Base-by-base conservation (phyloP, 1,140 invertebrate species). In the Thaumetopoea pityocampa region DNA sequence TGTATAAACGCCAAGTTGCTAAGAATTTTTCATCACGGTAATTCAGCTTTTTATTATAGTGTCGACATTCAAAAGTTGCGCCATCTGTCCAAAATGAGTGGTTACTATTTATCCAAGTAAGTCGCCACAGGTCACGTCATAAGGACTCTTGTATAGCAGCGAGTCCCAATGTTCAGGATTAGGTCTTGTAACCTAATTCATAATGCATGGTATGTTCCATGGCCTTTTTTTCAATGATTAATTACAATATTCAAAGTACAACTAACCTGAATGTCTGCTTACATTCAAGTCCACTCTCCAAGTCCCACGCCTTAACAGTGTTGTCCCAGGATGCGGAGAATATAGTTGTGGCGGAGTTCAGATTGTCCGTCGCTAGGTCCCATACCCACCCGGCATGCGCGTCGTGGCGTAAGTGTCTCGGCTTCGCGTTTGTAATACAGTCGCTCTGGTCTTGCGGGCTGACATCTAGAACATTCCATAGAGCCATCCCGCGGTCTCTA, bases 291-390 rank as follows among this genome's bases (percentile, higher is more conserved):
- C 61, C 66, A 29, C 61, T 56, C 10, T 41, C 44, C 15, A 85
- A 54, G 33, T 85, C 83, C 85, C 85, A 86, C 9, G 69, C 67
- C 59, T 85, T 85, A 0, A 86, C 79, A 30, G 77, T 76, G 35
- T 78, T 84, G 41, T 86, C 85, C 85, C 85, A 86, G 9, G 85
- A 86, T 1, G 80, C 82, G 6, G 85, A 86, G 28, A 79, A 83
- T 12, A 85, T 41, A 29, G 57, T 48, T 1, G 62, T 51, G 1
- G 76, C 66, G 42, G 48, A 52, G 5, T 70, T 54, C 7, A 55
- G 36, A 36, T 70, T 59, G 37, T 78, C 67, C 4, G 79, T 59
- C 0, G 85, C 68, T 6, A 86, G 50, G 37, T 79, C 80, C 82
- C 82, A 86, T 0, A 86, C 67, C 85, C 85, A 86, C 6, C 85